phyloP scores from a whole-genome alignment of 2,888 invertebrate genomes.

The Acanthococcus lagerstroemiae region DNA sequence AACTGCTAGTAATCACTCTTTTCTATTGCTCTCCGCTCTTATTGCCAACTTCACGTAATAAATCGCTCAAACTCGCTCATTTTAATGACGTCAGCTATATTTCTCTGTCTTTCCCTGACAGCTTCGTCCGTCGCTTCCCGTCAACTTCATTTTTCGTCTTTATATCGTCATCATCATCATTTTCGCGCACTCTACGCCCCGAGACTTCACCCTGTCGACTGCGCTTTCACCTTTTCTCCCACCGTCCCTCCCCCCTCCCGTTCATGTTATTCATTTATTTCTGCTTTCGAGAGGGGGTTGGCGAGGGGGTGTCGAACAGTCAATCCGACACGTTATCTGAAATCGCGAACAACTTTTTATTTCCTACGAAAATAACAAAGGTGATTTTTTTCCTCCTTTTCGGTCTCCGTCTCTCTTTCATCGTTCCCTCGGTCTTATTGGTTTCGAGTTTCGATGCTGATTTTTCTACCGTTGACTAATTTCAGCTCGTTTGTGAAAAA shows the following conservation, averaged over 20 bases:
- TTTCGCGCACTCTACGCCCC: no score
- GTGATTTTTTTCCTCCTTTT: no score
- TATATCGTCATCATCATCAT: conserved; percentile 27
- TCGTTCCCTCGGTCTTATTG: no score
- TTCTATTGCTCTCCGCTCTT: conserved; percentile 29
- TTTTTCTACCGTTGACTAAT: no score
- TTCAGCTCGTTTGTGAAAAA: no score
- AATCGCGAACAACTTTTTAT: no score
- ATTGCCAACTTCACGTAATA: conserved; percentile 30
- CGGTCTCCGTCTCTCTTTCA: no score
- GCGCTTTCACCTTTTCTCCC: neutral
- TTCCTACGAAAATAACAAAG: no score
- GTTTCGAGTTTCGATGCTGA: no score
- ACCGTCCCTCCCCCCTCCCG: neutral
- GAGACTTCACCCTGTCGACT: neutral
- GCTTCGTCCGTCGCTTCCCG: conserved; percentile 30
- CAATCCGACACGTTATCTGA: neutral
- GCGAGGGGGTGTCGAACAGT: no score
- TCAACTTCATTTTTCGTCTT: conserved; percentile 30
- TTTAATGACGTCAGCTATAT: conserved; percentile 31
- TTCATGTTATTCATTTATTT: neutral
- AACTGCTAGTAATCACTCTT: conserved; percentile 30
- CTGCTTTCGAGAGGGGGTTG: no score
- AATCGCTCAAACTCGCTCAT: conserved; percentile 31
- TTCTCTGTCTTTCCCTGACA: conserved; percentile 31